These are phyloP conservation scores for Synanthedon tipuliformis DNA, from an alignment of 2,888 invertebrate species.

Conservation along the genomic window DNA sequence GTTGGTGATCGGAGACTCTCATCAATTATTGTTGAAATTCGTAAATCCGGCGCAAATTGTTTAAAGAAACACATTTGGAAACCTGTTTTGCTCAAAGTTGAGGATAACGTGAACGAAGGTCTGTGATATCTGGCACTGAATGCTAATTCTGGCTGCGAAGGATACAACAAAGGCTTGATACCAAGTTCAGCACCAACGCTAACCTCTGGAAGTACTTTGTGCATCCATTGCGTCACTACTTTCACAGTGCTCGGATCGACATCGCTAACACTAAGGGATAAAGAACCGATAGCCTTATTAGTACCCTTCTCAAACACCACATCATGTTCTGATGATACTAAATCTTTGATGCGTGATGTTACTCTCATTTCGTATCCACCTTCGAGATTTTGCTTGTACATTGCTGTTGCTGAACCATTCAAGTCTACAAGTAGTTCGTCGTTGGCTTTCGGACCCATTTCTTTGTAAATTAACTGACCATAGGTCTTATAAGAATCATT, in stretches of 20 bases:
- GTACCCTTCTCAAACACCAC: slow-evolving; percentile 41
- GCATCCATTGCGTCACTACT: slow-evolving; percentile 51
- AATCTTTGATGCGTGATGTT: slow-evolving; percentile 48
- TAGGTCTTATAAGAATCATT: slow-evolving; percentile 46
- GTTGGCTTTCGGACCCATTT: slow-evolving; percentile 35
- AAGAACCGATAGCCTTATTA: slow-evolving; percentile 32
- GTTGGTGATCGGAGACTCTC: slow-evolving; percentile 33
- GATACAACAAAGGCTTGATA: slow-evolving; percentile 33
- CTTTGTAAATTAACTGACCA: slow-evolving; percentile 45
- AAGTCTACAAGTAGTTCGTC: slow-evolving; percentile 46
- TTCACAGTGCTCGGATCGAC: slow-evolving; percentile 47
- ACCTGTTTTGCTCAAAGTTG: slow-evolving; percentile 43
- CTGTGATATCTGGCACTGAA: slow-evolving; percentile 46
- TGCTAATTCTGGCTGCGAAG: slow-evolving; percentile 37
- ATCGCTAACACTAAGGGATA: slow-evolving; percentile 42
- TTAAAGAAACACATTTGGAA: slow-evolving; percentile 52
- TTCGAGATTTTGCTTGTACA: slow-evolving; percentile 40
- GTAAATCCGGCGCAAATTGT: slow-evolving; percentile 40
- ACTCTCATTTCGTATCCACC: slow-evolving; percentile 41
- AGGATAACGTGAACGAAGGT: slow-evolving; percentile 34
- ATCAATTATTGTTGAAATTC: slow-evolving; percentile 46
- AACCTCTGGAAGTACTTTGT: slow-evolving; percentile 38
- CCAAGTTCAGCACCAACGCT: slow-evolving; percentile 45
- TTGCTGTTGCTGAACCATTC: slow-evolving; percentile 50
- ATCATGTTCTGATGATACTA: slow-evolving; percentile 57